Conservation (phyloP, 2,113 vertebrate genomes). For the Hyla sarda region DNA sequence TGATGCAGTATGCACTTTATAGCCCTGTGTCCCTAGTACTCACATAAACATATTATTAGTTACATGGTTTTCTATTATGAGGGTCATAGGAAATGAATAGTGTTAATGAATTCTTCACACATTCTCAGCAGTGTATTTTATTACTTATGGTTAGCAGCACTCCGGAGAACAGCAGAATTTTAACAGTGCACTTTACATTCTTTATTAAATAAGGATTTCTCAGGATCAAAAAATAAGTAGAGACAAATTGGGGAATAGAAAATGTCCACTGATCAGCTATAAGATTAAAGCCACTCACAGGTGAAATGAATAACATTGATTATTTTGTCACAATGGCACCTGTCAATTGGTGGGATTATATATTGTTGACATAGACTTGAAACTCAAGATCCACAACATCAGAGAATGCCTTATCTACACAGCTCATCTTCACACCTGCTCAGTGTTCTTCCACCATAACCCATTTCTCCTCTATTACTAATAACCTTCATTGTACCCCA, state of each 20-base stretch:
- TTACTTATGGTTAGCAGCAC: constrained; percentile 20
- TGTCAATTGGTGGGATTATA: too few relatives aligned
- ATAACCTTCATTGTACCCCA: too few relatives aligned
- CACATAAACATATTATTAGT: constrained; percentile 34
- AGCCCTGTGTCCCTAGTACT: neutral
- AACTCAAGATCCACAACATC: too few relatives aligned
- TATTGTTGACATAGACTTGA: too few relatives aligned
- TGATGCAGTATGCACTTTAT: neutral
- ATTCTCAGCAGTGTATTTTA: constrained; percentile 29
- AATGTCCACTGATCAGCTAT: too few relatives aligned
- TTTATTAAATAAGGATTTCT: neutral
- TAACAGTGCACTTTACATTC: constrained; percentile 8
- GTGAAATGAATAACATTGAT: too few relatives aligned
- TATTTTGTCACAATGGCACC: too few relatives aligned
- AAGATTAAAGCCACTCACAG: too few relatives aligned
- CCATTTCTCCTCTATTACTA: too few relatives aligned
- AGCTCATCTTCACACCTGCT: too few relatives aligned
- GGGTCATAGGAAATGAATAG: constrained; percentile 21
- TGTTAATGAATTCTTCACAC: constrained; percentile 32
- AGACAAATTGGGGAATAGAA: neutral
- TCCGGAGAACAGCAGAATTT: constrained; percentile 29
- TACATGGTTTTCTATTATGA: constrained; percentile 24
- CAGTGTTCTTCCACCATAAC: too few relatives aligned
- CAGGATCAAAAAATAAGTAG: neutral
- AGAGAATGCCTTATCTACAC: too few relatives aligned